phyloP scores from a whole-genome alignment of 2,888 invertebrate genomes.

The Hypomecis punctinalis region DNA sequence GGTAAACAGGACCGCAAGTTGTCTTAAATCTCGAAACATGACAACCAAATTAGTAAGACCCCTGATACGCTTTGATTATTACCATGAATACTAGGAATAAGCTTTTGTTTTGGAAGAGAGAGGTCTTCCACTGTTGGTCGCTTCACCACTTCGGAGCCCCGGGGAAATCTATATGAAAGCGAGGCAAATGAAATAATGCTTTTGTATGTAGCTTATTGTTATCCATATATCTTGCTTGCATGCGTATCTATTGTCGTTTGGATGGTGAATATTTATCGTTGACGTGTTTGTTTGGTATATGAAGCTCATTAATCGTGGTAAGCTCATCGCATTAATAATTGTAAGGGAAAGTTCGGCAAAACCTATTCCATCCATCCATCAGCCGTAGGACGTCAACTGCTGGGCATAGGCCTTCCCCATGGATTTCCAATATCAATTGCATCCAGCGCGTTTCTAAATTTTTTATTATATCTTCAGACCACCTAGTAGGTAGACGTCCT shows the following conservation, averaged over 20 bases:
- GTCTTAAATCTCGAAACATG: constrained; percentile 41
- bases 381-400: too few species aligned
- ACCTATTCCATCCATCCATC: too few species aligned
- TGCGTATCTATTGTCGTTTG: constrained; percentile 29
- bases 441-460: too few species aligned
- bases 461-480: too few species aligned
- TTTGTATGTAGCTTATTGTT: constrained; percentile 50
- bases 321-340: constrained; percentile 8
- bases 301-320: constrained; percentile 19
- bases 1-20: constrained; percentile 43
- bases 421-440: too few species aligned
- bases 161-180: constrained; percentile 58
- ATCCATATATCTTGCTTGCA: constrained; percentile 45
- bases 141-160: constrained; percentile 41
- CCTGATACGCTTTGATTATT: constrained; percentile 29
- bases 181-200: constrained; percentile 57
- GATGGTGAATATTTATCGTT: constrained; percentile 23
- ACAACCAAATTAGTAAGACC: constrained; percentile 36
- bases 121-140: constrained; percentile 36
- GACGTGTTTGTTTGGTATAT: constrained; percentile 17
- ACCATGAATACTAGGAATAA: constrained; percentile 17
- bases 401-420: too few species aligned
- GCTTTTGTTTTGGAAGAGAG: constrained; percentile 15
- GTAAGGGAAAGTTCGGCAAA: too few species aligned
- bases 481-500: too few species aligned